Conservation (phyloP, 2,888 invertebrate species). For the Epiblema foenella region DNA sequence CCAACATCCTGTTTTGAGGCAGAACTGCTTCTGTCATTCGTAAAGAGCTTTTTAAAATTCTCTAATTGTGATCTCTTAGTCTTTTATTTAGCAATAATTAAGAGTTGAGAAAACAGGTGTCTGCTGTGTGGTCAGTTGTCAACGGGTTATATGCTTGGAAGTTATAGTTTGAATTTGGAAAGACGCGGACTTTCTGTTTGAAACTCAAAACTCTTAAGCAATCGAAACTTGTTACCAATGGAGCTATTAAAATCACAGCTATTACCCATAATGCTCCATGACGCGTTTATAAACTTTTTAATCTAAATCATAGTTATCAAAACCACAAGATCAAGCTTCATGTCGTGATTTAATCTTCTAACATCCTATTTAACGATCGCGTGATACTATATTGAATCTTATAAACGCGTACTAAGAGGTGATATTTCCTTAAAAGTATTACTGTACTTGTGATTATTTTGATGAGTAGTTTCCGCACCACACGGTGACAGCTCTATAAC, state of each 20-base stretch:
- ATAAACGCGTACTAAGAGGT: background rate
- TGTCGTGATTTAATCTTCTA: conserved; percentile 27
- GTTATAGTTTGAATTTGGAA: too few relatives aligned
- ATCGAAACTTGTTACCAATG: background rate
- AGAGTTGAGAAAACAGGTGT: too few relatives aligned
- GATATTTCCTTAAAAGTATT: background rate
- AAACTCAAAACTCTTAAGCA: too few relatives aligned
- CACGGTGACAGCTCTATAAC: conserved; percentile 49
- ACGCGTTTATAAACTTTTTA: conserved; percentile 6
- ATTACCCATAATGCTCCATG: background rate
- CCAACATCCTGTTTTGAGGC: background rate
- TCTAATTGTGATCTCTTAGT: too few relatives aligned
- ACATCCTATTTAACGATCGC: background rate
- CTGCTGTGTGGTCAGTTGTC: too few relatives aligned
- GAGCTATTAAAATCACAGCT: background rate
- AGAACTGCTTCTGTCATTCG: background rate
- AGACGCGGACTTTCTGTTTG: too few relatives aligned
- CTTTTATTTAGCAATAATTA: too few relatives aligned
- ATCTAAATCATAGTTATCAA: conserved; percentile 35
- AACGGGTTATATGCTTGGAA: too few relatives aligned
- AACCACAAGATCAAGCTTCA: conserved; percentile 32
- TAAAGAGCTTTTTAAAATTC: background rate
- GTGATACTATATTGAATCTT: background rate
- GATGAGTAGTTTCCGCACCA: background rate
- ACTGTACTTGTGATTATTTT: conserved; percentile 4